Percentiles rank a stretch among this genome's conserved stretches.
Conservation (phyloP, 1,140 invertebrate genomes). For the Ceratina japonica region DNA sequence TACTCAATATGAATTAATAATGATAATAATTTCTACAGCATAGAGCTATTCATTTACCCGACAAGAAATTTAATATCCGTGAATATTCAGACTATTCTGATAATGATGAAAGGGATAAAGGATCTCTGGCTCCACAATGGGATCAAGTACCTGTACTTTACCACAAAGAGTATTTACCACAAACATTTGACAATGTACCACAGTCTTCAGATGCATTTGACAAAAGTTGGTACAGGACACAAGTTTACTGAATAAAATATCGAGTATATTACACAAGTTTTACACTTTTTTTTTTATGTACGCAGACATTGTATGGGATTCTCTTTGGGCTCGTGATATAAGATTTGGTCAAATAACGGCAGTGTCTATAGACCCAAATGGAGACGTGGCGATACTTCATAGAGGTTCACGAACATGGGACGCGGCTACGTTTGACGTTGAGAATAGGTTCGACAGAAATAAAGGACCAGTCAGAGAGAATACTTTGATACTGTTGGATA, state of each 20-base stretch:
- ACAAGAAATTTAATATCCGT: constrained; percentile 53
- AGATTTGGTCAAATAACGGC: constrained; percentile 89
- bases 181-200: background rate
- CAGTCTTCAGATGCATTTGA: constrained; percentile 40
- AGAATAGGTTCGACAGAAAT: constrained; percentile 82
- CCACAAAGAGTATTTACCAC: background rate
- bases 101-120: constrained; percentile 57
- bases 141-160: background rate
- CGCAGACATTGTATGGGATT: constrained; percentile 73
- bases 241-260: background rate
- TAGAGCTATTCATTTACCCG: constrained; percentile 47
- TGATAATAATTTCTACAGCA: constrained; percentile 11
- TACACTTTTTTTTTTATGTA: constrained; percentile 23
- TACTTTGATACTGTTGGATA: constrained; percentile 87
- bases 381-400: constrained; percentile 92
- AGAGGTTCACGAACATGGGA: constrained; percentile 88
- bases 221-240: constrained; percentile 52
- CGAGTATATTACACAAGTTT: background rate
- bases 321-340: constrained; percentile 80
- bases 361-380: constrained; percentile 86
- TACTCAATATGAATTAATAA: background rate
- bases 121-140: background rate
- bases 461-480: constrained; percentile 86
- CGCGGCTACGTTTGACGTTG: constrained; percentile 82
- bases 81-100: constrained; percentile 67